phyloP scores from a whole-genome alignment of 37 sponge, comb jelly and placozoan genomes.

The Chondrosia reniformis region DNA sequence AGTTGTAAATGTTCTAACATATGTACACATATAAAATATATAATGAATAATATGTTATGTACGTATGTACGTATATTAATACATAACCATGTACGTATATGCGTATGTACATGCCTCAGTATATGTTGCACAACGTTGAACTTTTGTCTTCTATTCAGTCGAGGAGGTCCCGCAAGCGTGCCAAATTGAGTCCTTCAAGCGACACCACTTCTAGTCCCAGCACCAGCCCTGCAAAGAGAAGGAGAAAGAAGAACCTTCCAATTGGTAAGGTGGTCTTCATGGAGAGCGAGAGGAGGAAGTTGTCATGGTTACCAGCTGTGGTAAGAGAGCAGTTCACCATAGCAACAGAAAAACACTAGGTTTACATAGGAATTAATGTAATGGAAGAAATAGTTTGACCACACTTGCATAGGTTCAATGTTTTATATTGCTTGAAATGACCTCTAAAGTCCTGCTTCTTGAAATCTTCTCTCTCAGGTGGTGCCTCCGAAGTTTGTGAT shows the following conservation, averaged over 20 bases:
- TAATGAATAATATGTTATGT: not conserved
- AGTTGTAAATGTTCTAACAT: conserved; percentile 4
- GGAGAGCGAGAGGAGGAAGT: conserved; percentile 61
- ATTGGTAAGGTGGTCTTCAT: conserved; percentile 59
- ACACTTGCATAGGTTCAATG: no score
- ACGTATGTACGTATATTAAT: conserved; percentile 7
- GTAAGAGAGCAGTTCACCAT: conserved; percentile 10
- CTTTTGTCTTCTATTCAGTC: no score
- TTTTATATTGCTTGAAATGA: no score
- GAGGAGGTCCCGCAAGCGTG: not conserved
- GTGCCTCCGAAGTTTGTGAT: conserved; percentile 62
- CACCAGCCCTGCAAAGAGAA: not conserved
- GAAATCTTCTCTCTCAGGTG: conserved; percentile 28
- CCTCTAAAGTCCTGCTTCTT: no score
- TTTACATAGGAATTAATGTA: no score
- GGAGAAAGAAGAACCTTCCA: not conserved
- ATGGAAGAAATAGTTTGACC: no score
- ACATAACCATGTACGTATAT: not conserved
- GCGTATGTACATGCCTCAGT: not conserved
- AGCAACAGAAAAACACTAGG: not conserved
- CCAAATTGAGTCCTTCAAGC: not conserved
- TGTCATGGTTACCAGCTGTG: conserved; percentile 72
- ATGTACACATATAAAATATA: not conserved
- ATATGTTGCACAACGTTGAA: no score
- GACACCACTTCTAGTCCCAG: not conserved